Evolutionary conservation across 2,888 invertebrate genomes (phyloP).

Genomic region (Spodoptera littoralis): DNA sequence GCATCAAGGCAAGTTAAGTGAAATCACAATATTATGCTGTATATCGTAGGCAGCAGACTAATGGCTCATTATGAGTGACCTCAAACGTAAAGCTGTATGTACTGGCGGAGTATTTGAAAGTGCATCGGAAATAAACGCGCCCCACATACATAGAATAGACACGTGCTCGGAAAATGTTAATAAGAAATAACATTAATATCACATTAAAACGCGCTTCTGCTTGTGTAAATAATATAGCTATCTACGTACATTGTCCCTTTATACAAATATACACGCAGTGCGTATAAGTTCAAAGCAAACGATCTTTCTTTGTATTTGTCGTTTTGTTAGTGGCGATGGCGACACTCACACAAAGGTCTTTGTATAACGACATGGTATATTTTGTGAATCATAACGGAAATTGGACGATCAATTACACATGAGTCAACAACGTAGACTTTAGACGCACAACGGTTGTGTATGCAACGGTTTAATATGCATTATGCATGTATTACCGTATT

Average conservation of each 20-base stretch:
- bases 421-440: conserved; percentile 14
- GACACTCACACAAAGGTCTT: conserved; percentile 20
- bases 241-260: background rate
- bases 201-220: conserved; percentile 2
- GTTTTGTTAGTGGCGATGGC: too few relatives aligned
- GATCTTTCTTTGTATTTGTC: conserved; percentile 2
- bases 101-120: conserved; percentile 19
- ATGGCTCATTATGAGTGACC: conserved; percentile 23
- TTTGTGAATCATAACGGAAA: conserved; percentile 21
- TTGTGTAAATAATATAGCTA: background rate
- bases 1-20: conserved; percentile 14
- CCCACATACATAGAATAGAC: conserved; percentile 12
- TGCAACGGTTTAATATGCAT: conserved; percentile 1
- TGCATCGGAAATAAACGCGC: conserved; percentile 3
- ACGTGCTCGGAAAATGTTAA: conserved; percentile 11
- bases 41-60: conserved; percentile 5
- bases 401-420: conserved; percentile 22
- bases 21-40: conserved; percentile 33
- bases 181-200: conserved; percentile 7
- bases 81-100: conserved; percentile 7
- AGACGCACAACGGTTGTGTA: conserved; percentile 4
- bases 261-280: background rate
- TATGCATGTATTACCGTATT: background rate
- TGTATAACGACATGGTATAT: conserved; percentile 13
- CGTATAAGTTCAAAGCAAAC: conserved; percentile 9